Evolutionary conservation across 1,140 invertebrate species (phyloP), one percentile per base, ranked within the genome.

Genomic region (Araneus ventricosus): DNA sequence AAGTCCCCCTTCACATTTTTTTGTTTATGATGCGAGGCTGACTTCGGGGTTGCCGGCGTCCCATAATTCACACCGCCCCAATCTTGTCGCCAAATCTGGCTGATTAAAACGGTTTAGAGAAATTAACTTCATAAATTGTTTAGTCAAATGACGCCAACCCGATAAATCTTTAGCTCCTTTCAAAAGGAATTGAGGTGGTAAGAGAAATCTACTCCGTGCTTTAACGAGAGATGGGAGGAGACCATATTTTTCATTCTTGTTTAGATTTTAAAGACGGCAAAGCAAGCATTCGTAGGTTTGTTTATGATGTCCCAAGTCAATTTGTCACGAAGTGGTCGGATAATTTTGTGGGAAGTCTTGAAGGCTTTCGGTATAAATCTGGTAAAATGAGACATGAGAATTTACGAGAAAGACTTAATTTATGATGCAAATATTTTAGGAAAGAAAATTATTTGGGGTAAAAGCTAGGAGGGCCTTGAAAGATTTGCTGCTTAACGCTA

Each of bases 31-130:
- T n/a, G 59, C 24, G 17, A n/a, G 59, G n/a, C 22, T 63, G 24
- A n/a, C n/a, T 63, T 20, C 4, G 41, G 4, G n/a, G 27, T 27
- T n/a, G 57, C 14, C 34, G 52, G 85, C 14, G 85, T 87, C 85
- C 57, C 52, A 87, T 87, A 87, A 37, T 87, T 87, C 57, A 34
- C 85, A 20, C 85, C 17, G 37, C 5, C 7, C 22, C 57, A 87
- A 87, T 87, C 85, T 87, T 63, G 85, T 87, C 85, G 57, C 80
- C 85, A 87, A 87, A 87, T 63, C 30, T 61, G 57, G 85, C 57
- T 61, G 63, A 63, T 63, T 87, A 63, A 87, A 87, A 61, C 57
- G 1, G 52, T 22, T 10, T 27, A 41, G 57, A 63, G 63, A 87
- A 87, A 87, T 61, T 37, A 87, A 61, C 30, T 27, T 39, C 85